Evolutionary conservation across 2,113 vertebrate species (phyloP), one percentile per base, ranked within the genome.

Genomic region (Pseudorectes ferrugineus): DNA sequence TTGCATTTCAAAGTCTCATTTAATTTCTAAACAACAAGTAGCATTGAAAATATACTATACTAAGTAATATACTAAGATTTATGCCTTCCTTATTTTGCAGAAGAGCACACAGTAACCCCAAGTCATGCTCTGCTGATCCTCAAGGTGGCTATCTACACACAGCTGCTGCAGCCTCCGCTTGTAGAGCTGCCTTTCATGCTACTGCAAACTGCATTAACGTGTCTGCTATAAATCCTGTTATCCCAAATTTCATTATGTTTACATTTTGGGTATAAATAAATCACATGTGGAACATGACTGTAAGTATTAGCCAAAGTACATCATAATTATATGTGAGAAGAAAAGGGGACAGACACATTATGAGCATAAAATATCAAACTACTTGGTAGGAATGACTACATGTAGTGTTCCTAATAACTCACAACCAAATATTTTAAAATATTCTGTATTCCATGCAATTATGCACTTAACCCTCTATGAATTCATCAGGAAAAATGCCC

Each of bases 111-210:
- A 8, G 33, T 40, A 52, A 54, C 4, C 11, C 26, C n/a, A 4
- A 49, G 92, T 43, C 54, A 83, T 96, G 58, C 85, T 51, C 71
- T 43, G 85, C 46, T 58, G 4, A 35, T 88, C 94, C 96, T 96
- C 92, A 68, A 85, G 95, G 90, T 96, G 95, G 96, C 96, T 85
- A 85, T 77, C 96, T 91, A 35, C 3, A 3, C 95, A 63, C 86
- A 61, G 86, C 79, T 48, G 93, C 58, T 65, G 84, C 57, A 3
- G 52, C 49, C 67, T 76, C 70, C 0, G 0, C 25, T 23, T 33
- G 7, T 9, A 45, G 42, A 42, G 52, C 61, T 81, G 65, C 70
- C 25, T 75, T 48, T 45, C 33, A 6, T 26, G 28, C 52, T 38
- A 3, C 73, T 57, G 14, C 57, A 65, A 59, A 75, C 46, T 14